These are phyloP conservation scores for Chaetogeoica ovagalla DNA, from an alignment of 2,888 invertebrate genomes.

Conservation along the genomic window DNA sequence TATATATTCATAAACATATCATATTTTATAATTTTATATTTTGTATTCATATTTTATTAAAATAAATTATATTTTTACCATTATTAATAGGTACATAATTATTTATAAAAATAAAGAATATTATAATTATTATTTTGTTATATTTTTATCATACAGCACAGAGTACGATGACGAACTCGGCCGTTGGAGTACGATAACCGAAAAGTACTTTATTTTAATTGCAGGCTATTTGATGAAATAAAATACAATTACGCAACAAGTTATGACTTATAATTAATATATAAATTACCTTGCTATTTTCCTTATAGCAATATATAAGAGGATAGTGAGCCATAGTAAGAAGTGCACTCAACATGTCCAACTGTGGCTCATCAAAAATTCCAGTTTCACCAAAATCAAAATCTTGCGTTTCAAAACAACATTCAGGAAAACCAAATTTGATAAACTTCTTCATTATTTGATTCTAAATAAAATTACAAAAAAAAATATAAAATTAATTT, in stretches of 20 bases:
- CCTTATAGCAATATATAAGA: constrained; percentile 77
- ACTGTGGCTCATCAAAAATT: constrained; percentile 68
- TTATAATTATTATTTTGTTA: no score
- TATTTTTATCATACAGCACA: no score
- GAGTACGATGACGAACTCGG: no score
- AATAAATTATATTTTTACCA: no score
- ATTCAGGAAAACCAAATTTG: constrained; percentile 86
- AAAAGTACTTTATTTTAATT: no score
- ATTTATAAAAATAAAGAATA: no score
- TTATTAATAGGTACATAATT: no score
- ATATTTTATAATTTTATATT: no score
- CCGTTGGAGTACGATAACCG: no score
- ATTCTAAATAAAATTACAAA: constrained; percentile 59
- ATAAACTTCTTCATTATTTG: constrained; percentile 71
- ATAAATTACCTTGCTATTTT: constrained; percentile 78
- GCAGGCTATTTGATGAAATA: neutral
- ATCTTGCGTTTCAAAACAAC: constrained; percentile 73
- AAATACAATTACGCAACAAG: neutral
- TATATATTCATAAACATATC: no score
- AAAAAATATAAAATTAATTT: neutral
- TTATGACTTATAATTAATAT: neutral
- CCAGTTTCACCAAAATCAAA: constrained; percentile 63
- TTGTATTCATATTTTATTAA: no score
- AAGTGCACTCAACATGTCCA: constrained; percentile 83
- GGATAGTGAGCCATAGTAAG: constrained; percentile 93